phyloP scores from a whole-genome alignment of 1,140 invertebrate genomes.

The Penaeus indicus region DNA sequence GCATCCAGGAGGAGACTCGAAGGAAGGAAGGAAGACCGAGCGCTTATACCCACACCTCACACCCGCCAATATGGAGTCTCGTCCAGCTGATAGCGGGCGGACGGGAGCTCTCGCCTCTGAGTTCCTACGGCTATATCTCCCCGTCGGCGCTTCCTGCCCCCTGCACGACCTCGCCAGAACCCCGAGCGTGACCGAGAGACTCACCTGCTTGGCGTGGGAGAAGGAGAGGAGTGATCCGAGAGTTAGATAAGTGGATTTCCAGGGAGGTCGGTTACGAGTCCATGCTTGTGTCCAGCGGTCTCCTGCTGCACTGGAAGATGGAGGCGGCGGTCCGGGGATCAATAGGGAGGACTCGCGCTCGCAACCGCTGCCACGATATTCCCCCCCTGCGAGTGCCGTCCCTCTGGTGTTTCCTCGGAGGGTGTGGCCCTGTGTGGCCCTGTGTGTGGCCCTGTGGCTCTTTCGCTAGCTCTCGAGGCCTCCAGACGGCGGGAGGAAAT shows the following conservation, averaged over 20 bases:
- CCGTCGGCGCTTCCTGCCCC: no score
- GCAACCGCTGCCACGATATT: neutral
- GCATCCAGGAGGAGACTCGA: no score
- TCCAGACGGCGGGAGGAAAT: neutral
- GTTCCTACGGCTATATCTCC: no score
- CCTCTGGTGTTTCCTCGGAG: neutral
- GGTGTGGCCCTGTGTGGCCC: conserved; percentile 1
- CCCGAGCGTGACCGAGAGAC: neutral
- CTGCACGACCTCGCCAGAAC: neutral
- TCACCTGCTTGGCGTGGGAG: conserved; percentile 5
- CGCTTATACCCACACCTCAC: no score
- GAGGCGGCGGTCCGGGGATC: conserved; percentile 6
- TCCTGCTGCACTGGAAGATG: conserved; percentile 18
- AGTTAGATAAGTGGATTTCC: conserved; percentile 11
- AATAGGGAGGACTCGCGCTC: neutral
- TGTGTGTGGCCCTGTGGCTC: no score
- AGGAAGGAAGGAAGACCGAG: no score
- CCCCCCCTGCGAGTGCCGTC: no score
- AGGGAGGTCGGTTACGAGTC: conserved; percentile 15
- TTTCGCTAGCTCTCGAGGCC: no score
- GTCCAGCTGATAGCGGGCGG: no score
- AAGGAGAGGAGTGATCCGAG: conserved; percentile 25
- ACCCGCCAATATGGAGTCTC: no score
- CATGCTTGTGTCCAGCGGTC: conserved; percentile 24
- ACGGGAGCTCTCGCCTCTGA: no score